phyloP scores from a whole-genome alignment of 2,888 invertebrate genomes.

The Nudaria mundana region DNA sequence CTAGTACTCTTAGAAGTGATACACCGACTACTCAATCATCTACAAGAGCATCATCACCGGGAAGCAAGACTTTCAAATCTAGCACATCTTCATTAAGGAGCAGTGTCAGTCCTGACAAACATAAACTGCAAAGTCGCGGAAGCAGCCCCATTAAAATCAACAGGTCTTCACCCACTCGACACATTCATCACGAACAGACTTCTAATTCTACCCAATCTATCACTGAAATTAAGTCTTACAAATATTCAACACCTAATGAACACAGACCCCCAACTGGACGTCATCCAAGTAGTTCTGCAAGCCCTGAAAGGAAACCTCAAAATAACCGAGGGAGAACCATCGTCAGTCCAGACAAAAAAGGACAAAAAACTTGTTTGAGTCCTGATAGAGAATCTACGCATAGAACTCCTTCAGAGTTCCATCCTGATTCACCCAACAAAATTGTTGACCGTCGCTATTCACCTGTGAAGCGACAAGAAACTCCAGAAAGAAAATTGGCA shows the following conservation, averaged over 20 bases:
- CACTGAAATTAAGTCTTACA: conserved; percentile 49
- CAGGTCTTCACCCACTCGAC: conserved; percentile 56
- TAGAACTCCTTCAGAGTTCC: conserved; percentile 14
- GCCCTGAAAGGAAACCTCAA: conserved; percentile 53
- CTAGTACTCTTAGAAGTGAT: conserved; percentile 85
- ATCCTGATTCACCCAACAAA: conserved; percentile 15
- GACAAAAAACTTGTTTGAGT: conserved; percentile 36
- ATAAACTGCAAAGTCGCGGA: conserved; percentile 57
- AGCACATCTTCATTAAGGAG: conserved; percentile 79
- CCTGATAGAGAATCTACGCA: conserved; percentile 38
- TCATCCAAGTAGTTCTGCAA: conserved; percentile 50
- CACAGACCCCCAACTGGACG: conserved; percentile 44
- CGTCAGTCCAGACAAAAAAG: conserved; percentile 58
- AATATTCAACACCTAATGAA: conserved; percentile 45
- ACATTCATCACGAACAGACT: conserved; percentile 48
- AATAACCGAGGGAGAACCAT: conserved; percentile 45
- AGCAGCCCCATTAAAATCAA: conserved; percentile 54
- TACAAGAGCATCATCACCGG: conserved; percentile 79
- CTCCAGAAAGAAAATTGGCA: conserved; percentile 38
- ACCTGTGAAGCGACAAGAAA: conserved; percentile 31
- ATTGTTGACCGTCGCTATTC: conserved; percentile 20
- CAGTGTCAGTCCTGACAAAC: conserved; percentile 75
- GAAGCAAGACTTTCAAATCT: conserved; percentile 74
- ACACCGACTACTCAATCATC: conserved; percentile 79
- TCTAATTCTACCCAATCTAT: conserved; percentile 51